These are phyloP conservation scores for Protophormia terraenovae DNA, from an alignment of 2,888 invertebrate genomes.

Conservation along the genomic window DNA sequence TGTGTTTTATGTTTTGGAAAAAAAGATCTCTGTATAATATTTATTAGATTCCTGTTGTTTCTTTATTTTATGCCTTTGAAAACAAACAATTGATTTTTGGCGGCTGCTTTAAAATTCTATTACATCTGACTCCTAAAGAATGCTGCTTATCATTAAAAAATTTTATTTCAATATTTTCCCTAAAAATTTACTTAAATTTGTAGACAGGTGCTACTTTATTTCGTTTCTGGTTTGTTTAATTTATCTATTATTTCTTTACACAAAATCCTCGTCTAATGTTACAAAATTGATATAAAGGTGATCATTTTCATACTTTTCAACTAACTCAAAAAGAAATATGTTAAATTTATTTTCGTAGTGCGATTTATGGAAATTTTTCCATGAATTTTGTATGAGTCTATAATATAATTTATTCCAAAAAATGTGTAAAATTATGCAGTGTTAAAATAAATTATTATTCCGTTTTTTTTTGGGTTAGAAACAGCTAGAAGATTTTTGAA, in stretches of 20 bases:
- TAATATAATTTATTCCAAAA: conserved; percentile 8
- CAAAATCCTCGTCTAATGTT: not conserved
- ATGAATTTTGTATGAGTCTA: not conserved
- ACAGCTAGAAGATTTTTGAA: not conserved
- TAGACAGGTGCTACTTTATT: conserved; percentile 28
- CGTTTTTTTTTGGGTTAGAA: not conserved
- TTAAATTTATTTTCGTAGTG: not conserved
- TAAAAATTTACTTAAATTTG: not conserved
- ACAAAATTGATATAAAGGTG: not conserved
- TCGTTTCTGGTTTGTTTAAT: not conserved
- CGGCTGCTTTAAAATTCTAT: conserved; percentile 20
- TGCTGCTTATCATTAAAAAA: not conserved
- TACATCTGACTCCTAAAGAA: not conserved
- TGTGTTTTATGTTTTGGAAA: not conserved
- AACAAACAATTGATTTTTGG: conserved; percentile 21
- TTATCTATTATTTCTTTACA: conserved; percentile 1
- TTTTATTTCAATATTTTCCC: not conserved
- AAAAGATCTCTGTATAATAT: not conserved
- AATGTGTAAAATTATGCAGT: conserved; percentile 16
- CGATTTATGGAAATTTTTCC: not conserved
- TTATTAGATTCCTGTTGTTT: not conserved
- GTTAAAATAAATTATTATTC: not conserved
- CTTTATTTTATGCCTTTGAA: too few species aligned
- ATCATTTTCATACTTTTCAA: not conserved
- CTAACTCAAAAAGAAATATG: too few species aligned